Percentiles rank a stretch among this genome's conserved stretches.
phyloP scores from a whole-genome alignment of 2,888 invertebrate genomes.

The Nephrotoma guestfalica region DNA sequence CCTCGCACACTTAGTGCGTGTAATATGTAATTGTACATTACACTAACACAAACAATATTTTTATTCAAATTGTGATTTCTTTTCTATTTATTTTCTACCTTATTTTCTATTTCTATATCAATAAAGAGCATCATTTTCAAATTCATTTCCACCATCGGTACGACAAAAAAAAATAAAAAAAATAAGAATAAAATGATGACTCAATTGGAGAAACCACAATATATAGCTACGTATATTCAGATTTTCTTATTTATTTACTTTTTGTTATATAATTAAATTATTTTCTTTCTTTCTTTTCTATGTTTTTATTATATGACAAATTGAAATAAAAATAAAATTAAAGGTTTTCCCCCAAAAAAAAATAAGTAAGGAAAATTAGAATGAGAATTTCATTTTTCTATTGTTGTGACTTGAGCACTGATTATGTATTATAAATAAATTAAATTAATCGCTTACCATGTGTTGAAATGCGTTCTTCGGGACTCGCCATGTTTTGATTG shows the following conservation, averaged over 20 bases:
- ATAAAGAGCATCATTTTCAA: neutral
- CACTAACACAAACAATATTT: neutral
- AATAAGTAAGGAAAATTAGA: neutral
- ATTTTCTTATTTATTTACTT: neutral
- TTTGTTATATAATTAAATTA: neutral
- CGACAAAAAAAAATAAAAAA: neutral
- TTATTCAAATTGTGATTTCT: neutral
- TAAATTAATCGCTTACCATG: conserved; percentile 1
- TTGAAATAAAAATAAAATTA: neutral
- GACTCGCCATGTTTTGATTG: conserved; percentile 2
- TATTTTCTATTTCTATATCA: neutral
- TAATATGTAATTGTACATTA: no score
- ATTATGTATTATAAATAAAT: neutral
- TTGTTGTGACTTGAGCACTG: neutral
- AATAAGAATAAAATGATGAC: neutral
- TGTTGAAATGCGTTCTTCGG: conserved; percentile 2
- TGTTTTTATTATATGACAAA: neutral
- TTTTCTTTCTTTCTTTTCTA: neutral
- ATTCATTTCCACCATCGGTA: neutral
- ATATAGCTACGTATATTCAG: neutral
- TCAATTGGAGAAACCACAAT: neutral
- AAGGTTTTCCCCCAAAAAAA: neutral
- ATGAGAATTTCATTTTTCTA: neutral
- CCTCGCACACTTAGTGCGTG: no score
- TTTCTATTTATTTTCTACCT: neutral